Percentiles rank a stretch among this genome's conserved stretches.
Conservation (phyloP, 2,888 invertebrate species). For the Brassicogethes aeneus region DNA sequence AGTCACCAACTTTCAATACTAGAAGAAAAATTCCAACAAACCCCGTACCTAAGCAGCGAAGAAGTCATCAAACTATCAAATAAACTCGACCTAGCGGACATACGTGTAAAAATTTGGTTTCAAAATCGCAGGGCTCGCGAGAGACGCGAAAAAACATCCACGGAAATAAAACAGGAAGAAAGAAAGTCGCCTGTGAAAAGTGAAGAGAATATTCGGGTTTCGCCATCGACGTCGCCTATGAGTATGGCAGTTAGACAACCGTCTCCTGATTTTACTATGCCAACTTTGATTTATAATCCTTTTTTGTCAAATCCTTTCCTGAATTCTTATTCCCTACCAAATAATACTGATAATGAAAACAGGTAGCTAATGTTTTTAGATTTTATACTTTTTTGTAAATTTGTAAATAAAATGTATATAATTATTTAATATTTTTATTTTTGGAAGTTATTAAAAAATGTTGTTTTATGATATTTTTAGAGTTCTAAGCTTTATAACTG, state of each 20-base stretch:
- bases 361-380: no score
- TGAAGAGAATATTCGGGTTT: no score
- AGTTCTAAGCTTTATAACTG: no score
- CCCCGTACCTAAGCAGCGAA: conserved; percentile 61
- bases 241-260: not conserved
- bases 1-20: conserved; percentile 56
- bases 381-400: no score
- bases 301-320: no score
- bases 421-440: no score
- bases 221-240: not conserved
- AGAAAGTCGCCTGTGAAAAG: not conserved
- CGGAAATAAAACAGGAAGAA: not conserved
- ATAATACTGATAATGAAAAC: no score
- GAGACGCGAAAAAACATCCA: conserved; percentile 47
- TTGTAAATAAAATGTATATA: no score
- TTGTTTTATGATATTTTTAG: no score
- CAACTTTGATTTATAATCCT: not conserved
- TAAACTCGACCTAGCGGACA: conserved; percentile 56
- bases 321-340: no score
- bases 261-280: not conserved
- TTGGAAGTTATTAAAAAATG: no score
- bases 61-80: conserved; percentile 56
- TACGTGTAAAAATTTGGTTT: conserved; percentile 72
- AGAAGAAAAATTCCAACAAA: conserved; percentile 57
- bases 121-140: conserved; percentile 73